Evolutionary conservation across 2,888 invertebrate species (phyloP).

Genomic region (Lycaena phlaeas): DNA sequence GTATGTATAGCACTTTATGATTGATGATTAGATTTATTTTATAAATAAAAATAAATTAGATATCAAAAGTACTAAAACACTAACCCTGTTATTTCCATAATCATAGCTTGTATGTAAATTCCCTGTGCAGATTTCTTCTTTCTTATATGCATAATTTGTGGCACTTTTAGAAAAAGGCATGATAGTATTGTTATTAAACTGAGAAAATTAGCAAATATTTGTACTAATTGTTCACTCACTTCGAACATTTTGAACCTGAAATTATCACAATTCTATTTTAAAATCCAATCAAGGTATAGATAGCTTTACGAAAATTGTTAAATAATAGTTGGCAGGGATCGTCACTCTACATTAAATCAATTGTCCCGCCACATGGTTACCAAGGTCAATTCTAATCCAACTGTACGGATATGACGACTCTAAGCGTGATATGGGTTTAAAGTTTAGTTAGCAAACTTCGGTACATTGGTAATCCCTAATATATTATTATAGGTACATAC

Average conservation of each 20-base stretch:
- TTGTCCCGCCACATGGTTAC: slow-evolving; percentile 26
- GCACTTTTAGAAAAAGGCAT: slow-evolving; percentile 85
- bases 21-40: too few species aligned
- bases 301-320: slow-evolving; percentile 8
- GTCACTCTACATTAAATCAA: slow-evolving; percentile 23
- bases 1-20: too few species aligned
- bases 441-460: background rate
- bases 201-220: slow-evolving; percentile 44
- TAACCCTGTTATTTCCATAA: slow-evolving; percentile 81
- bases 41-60: too few species aligned
- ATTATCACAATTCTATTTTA: background rate
- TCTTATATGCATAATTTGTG: slow-evolving; percentile 82
- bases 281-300: background rate
- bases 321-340: slow-evolving; percentile 26
- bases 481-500: too few species aligned
- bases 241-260: slow-evolving; percentile 13
- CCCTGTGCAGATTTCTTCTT: slow-evolving; percentile 79
- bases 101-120: slow-evolving; percentile 75
- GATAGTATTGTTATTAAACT: slow-evolving; percentile 84
- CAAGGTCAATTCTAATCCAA: slow-evolving; percentile 24
- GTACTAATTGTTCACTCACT: slow-evolving; percentile 29
- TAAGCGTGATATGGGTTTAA: too few species aligned
- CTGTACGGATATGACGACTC: slow-evolving; percentile 1
- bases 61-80: slow-evolving; percentile 18
- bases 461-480: too few species aligned